Evolutionary conservation across 2,113 vertebrate genomes (phyloP), one percentile per base, ranked within the genome.

Genomic region (Callionymus lyra): DNA sequence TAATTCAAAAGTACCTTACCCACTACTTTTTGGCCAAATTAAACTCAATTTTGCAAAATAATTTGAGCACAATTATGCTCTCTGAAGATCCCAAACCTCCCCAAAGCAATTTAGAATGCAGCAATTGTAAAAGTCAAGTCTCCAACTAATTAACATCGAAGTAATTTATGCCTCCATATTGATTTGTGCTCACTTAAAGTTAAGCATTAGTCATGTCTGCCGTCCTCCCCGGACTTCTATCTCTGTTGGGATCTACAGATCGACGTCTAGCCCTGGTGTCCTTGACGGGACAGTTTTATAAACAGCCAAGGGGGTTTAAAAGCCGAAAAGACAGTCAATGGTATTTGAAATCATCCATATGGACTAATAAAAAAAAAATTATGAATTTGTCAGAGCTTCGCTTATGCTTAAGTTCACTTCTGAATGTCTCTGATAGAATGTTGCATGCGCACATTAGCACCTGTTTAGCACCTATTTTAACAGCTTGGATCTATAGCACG

Each of bases 111-210:
- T 15, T 27, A 27, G 13, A 35, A 36, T 36, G 12, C 14, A 36
- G 9, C 34, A n/a, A 53, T 65, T 55, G 1, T 16, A 68, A 62
- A 70, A 62, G 50, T 47, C 48, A 57, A 71, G 75, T 78, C 67
- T 68, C 64, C 68, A 75, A 66, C 69, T 77, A 75, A 77, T 80
- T 82, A 80, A 72, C 73, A 66, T 60, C 59, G 42, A 40, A 51
- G 65, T 79, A 73, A 80, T 80, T 75, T 75, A 79, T 77, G 73
- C 73, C 39, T 19, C 50, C 38, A 54, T 60, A 80, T 80, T 44
- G 71, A 80, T 80, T 78, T 77, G 53, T 50, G 47, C 56, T 76
- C 62, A 37, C 53, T 57, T 50, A 77, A 72, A 78, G 75, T 80
- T 68, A 79, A 71, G 75, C 76, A 78, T 16, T 47, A 44, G 62